These are phyloP conservation scores for Forbesichthys agassizii DNA, from an alignment of 2,113 vertebrate genomes.

Conservation along the genomic window DNA sequence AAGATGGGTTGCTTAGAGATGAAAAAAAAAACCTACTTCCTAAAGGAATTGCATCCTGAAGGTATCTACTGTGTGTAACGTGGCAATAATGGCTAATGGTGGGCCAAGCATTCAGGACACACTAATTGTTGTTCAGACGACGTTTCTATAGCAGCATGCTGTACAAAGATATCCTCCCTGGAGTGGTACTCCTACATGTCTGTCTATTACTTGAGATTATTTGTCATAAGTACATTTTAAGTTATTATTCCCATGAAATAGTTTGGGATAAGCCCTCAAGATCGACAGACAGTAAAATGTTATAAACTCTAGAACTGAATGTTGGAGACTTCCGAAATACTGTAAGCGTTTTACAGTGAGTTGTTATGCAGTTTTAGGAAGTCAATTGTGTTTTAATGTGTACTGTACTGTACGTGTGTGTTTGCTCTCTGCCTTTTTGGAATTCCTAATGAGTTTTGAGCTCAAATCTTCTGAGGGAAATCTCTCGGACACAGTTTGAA, in stretches of 20 bases:
- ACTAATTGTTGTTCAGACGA: too few relatives aligned
- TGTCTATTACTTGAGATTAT: too few relatives aligned
- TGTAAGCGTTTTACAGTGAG: conserved; percentile 27
- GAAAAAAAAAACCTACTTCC: conserved; percentile 27
- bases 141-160: too few relatives aligned
- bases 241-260: too few relatives aligned
- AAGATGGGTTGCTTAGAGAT: conserved; percentile 34
- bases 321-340: conserved; percentile 35
- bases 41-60: conserved; percentile 22
- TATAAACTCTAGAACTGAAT: conserved; percentile 4
- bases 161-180: too few relatives aligned
- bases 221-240: too few relatives aligned
- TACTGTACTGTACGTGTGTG: neutral
- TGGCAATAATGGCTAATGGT: too few relatives aligned
- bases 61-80: conserved; percentile 1
- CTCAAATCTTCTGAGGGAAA: conserved; percentile 13
- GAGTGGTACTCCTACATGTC: too few relatives aligned
- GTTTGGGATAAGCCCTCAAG: too few relatives aligned
- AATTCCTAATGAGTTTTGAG: conserved; percentile 41
- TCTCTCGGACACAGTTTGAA: conserved; percentile 24
- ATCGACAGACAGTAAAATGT: too few relatives aligned
- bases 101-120: too few relatives aligned
- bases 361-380: conserved; percentile 32
- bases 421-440: conserved; percentile 6
- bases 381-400: neutral